Conservation (phyloP, 2,888 invertebrate genomes). For the Mycogona germanica region DNA sequence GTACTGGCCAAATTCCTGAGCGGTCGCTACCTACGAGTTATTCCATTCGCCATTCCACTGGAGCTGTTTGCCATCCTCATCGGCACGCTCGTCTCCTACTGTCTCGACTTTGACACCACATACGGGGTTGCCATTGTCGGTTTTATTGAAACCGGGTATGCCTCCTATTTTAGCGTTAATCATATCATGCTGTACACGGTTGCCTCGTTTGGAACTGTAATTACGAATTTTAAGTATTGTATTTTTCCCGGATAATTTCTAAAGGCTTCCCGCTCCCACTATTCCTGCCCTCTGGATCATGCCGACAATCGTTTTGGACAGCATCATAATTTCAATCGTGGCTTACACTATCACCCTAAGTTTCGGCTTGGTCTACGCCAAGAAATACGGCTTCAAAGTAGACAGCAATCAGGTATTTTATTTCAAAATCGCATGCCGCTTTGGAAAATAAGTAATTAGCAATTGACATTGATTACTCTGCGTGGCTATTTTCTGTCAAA, state of each 20-base stretch:
- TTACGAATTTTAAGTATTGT: neutral
- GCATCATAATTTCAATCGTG: conserved; percentile 53
- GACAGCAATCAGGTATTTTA: conserved; percentile 50
- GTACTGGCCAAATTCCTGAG: neutral
- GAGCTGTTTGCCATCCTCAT: conserved; percentile 10
- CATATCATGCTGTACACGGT: neutral
- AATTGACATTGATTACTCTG: neutral
- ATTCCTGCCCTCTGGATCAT: conserved; percentile 46
- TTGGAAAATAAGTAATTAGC: neutral
- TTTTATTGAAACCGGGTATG: conserved; percentile 66
- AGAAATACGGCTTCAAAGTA: conserved; percentile 53
- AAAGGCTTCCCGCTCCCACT: conserved; percentile 44
- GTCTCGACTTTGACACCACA: conserved; percentile 42
- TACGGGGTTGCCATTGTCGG: conserved; percentile 57
- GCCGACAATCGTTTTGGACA: conserved; percentile 44
- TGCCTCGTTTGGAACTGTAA: neutral
- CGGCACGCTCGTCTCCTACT: conserved; percentile 51
- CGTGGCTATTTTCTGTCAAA: too few relatives aligned
- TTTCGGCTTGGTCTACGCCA: conserved; percentile 59
- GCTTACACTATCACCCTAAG: conserved; percentile 59
- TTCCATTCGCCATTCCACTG: conserved; percentile 10
- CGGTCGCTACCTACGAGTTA: neutral
- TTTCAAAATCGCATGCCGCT: neutral
- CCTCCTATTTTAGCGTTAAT: neutral
- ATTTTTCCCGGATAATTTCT: neutral